phyloP scores from a whole-genome alignment of 2,888 invertebrate species.

The Mythimna loreyi region DNA sequence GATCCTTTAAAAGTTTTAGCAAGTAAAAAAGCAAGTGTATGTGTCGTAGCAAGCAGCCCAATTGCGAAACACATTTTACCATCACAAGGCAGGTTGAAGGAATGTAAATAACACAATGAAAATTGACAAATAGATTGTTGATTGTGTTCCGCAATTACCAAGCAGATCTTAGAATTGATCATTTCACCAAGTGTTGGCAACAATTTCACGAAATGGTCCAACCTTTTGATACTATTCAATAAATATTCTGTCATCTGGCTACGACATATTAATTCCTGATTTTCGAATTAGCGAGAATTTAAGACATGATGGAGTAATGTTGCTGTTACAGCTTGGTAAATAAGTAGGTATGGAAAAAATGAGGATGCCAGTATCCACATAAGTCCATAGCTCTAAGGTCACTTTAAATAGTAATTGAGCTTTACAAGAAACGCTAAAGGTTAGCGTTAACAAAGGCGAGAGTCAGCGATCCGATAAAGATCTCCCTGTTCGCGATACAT shows the following conservation, averaged over 20 bases:
- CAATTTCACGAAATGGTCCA: background rate
- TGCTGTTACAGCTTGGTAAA: constrained; percentile 21
- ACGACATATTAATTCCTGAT: constrained; percentile 12
- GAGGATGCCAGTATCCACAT: background rate
- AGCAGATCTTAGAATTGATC: background rate
- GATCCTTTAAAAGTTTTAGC: constrained; percentile 7
- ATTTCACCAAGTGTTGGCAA: background rate
- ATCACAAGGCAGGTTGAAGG: background rate
- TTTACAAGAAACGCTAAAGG: background rate
- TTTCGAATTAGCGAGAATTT: constrained; percentile 18
- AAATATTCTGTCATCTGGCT: background rate
- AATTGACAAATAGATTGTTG: background rate
- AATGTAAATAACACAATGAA: background rate
- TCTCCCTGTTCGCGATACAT: too few relatives aligned
- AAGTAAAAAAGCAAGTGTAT: constrained; percentile 17
- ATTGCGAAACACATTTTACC: background rate
- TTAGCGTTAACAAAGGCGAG: too few relatives aligned
- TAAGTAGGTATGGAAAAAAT: background rate
- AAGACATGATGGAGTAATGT: constrained; percentile 19
- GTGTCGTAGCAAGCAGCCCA: background rate
- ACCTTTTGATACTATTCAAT: background rate
- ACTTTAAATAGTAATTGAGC: background rate
- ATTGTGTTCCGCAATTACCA: background rate
- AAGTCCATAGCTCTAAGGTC: background rate
- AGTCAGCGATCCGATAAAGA: too few relatives aligned